phyloP scores from a whole-genome alignment of 2,888 invertebrate species.

The Cancer borealis region DNA sequence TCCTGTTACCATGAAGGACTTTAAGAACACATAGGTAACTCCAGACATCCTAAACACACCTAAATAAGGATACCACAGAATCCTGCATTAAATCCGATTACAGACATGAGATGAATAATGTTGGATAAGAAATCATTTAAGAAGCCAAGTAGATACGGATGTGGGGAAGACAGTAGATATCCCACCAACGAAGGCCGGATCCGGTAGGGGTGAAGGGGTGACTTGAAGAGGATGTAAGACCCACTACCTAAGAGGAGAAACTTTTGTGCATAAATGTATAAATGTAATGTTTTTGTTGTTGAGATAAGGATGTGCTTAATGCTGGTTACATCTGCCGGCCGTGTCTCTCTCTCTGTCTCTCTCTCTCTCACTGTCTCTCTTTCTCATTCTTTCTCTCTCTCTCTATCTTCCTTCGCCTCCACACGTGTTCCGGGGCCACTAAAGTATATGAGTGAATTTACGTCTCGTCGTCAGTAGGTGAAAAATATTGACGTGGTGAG shows the following conservation, averaged over 20 bases:
- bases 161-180: neutral
- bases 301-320: neutral
- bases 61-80: neutral
- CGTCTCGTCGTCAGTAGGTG: neutral
- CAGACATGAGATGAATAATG: neutral
- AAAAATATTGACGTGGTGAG: neutral
- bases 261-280: neutral
- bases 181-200: neutral
- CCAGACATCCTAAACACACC: neutral
- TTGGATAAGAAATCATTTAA: neutral
- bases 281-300: neutral
- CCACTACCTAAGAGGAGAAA: neutral
- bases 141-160: neutral
- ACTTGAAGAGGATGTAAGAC: neutral
- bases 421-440: neutral
- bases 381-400: neutral
- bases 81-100: neutral
- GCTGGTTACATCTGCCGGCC: neutral
- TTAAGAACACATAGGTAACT: neutral
- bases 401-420: neutral
- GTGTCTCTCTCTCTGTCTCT: slow-evolving; percentile 6
- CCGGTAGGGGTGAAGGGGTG: neutral
- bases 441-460: neutral
- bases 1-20: neutral
- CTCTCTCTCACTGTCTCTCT: slow-evolving; percentile 34